These are phyloP conservation scores for Aphaenogaster rudis DNA, from an alignment of 1,140 invertebrate genomes.

Conservation along the genomic window DNA sequence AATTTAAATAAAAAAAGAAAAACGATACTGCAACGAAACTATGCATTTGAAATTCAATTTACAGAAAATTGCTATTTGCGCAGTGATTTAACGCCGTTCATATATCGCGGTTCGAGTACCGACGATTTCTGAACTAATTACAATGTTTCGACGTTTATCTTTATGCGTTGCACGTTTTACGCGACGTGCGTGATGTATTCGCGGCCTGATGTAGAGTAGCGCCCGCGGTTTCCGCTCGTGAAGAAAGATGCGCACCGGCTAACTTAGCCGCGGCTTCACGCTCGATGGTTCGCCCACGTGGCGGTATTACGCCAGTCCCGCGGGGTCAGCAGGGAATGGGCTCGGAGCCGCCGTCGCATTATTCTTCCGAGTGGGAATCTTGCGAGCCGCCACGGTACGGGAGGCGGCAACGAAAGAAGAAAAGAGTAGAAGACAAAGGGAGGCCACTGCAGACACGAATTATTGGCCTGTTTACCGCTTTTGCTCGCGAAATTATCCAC, in stretches of 20 bases:
- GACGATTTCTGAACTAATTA: background rate
- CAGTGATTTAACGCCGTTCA: background rate
- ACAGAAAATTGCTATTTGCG: conserved; percentile 9
- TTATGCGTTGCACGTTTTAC: background rate
- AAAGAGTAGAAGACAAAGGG: conserved; percentile 56
- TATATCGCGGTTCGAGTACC: background rate
- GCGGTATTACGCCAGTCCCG: conserved; percentile 1
- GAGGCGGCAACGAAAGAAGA: background rate
- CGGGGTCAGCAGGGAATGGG: conserved; percentile 1
- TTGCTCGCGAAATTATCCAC: conserved; percentile 71
- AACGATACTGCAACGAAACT: background rate
- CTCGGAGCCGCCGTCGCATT: conserved; percentile 15
- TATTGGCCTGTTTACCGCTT: conserved; percentile 71
- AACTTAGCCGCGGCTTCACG: conserved; percentile 30
- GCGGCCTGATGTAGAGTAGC: background rate
- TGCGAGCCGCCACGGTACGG: background rate
- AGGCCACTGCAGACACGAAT: conserved; percentile 56
- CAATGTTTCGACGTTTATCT: conserved; percentile 27
- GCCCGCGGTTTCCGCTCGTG: conserved; percentile 29
- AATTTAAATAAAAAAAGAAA: background rate
- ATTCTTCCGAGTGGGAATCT: conserved; percentile 40
- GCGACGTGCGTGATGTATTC: conserved; percentile 28
- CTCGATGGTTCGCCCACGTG: conserved; percentile 25
- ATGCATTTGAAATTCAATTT: background rate
- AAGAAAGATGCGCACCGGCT: conserved; percentile 32